phyloP scores from a whole-genome alignment of 2,113 vertebrate species.

The Camelus dromedarius region DNA sequence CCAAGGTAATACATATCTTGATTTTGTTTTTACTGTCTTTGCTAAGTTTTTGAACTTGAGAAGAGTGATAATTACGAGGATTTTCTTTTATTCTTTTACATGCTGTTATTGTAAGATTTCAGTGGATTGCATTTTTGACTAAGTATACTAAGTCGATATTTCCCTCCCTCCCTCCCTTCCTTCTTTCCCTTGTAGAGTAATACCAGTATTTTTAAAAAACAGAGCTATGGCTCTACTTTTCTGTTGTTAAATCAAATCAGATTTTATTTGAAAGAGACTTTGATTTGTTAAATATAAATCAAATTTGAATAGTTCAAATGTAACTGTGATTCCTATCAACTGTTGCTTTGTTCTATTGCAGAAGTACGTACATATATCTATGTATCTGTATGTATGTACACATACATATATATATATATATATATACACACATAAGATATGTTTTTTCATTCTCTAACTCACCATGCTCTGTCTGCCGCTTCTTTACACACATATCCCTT shows the following conservation, averaged over 20 bases:
- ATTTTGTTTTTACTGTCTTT: conserved; percentile 36
- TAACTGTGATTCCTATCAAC: conserved; percentile 9
- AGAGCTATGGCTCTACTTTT: conserved; percentile 15
- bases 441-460: neutral
- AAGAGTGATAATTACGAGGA: neutral
- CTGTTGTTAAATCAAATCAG: neutral
- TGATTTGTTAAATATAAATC: neutral
- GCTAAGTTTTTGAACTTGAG: neutral
- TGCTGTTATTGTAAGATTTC: neutral
- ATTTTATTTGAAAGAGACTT: conserved; percentile 55
- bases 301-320: neutral
- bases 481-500: neutral
- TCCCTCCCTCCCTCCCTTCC: neutral
- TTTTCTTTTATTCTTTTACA: conserved; percentile 18
- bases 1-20: conserved; percentile 90
- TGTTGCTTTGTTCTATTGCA: neutral
- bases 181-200: neutral
- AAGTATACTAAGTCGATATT: neutral
- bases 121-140: neutral
- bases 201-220: neutral
- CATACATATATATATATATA: neutral
- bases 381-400: too few species aligned
- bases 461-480: neutral
- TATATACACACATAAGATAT: neutral
- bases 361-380: neutral